Percentiles rank a stretch among this genome's conserved stretches.
These are phyloP conservation scores for Cottoperca gobio DNA, from an alignment of 2,797 vertebrate genomes.

Conservation along the genomic window DNA sequence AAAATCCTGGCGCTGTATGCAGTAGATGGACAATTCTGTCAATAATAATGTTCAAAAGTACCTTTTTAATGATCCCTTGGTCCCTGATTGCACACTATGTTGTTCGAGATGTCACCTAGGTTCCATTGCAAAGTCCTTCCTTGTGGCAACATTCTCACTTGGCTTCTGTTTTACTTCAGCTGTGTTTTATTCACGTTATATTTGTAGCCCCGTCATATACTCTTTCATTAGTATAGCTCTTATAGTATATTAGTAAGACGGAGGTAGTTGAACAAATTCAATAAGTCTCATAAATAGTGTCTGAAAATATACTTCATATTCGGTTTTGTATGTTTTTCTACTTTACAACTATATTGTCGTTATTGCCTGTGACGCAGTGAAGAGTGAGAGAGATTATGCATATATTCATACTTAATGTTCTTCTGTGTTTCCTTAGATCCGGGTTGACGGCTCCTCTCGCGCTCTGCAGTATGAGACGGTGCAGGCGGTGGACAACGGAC, in stretches of 20 bases:
- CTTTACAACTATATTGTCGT: no score
- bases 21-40: slow-evolving; percentile 22
- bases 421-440: slow-evolving; percentile 85
- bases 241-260: no score
- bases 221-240: neutral
- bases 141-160: neutral
- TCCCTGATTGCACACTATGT: slow-evolving; percentile 28
- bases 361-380: neutral
- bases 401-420: neutral
- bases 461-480: slow-evolving; percentile 94
- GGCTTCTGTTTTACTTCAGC: neutral
- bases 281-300: neutral
- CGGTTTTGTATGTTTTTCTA: neutral
- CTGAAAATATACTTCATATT: neutral
- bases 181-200: neutral
- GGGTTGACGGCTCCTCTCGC: slow-evolving; percentile 91
- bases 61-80: slow-evolving; percentile 37
- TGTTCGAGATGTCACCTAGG: slow-evolving; percentile 13
- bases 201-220: neutral
- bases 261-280: neutral
- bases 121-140: slow-evolving; percentile 6
- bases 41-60: slow-evolving; percentile 29
- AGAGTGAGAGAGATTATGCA: neutral
- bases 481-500: slow-evolving; percentile 92
- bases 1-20: slow-evolving; percentile 13